A percentile compares a stretch with the other conserved stretches of the same genome.
phyloP scores from a whole-genome alignment of 2,888 invertebrate species.

The Dione juno region DNA sequence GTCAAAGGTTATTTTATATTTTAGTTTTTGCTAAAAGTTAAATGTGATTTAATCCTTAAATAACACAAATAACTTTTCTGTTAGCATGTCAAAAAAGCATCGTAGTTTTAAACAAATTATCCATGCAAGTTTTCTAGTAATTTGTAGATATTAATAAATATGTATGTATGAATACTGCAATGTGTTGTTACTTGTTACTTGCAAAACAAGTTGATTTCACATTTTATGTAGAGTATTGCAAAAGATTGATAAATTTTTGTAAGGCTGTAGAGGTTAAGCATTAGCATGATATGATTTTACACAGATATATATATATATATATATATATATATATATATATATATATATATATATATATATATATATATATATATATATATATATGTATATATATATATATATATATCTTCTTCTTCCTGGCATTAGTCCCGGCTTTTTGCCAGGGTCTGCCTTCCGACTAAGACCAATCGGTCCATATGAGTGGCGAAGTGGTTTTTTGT shows the following conservation, averaged over 20 bases:
- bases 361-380: no score
- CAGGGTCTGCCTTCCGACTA: no score
- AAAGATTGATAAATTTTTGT: background rate
- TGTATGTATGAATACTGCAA: constrained; percentile 6
- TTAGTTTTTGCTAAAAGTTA: background rate
- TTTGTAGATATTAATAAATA: background rate
- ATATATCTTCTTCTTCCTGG: no score
- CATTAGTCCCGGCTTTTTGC: no score
- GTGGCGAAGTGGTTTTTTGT: no score
- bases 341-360: no score
- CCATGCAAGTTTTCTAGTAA: background rate
- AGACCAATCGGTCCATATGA: no score
- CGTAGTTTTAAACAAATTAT: background rate
- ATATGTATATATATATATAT: no score
- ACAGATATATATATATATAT: background rate
- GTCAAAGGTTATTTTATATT: background rate
- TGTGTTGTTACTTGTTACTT: background rate
- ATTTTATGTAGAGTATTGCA: constrained; percentile 6
- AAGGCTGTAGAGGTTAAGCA: background rate
- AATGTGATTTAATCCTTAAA: no score
- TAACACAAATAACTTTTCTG: no score
- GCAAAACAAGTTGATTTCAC: constrained; percentile 2
- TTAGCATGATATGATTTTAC: background rate
- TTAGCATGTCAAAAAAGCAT: background rate
- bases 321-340: background rate